Evolutionary conservation across 2,888 invertebrate species (phyloP).

Genomic region (Mythimna vitellina): DNA sequence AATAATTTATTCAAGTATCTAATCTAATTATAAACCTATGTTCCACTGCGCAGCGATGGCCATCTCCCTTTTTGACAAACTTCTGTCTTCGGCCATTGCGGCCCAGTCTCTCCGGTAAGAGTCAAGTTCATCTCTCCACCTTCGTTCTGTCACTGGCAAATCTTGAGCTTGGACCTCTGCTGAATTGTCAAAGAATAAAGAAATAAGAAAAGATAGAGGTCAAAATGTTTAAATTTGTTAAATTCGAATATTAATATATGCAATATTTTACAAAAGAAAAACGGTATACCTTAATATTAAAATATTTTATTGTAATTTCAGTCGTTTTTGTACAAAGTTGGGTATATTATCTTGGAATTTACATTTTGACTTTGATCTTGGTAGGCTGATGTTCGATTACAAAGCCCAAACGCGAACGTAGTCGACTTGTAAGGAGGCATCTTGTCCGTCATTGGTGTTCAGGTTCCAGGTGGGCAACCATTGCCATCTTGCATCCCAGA

Average conservation of each 20-base stretch:
- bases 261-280: constrained; percentile 4
- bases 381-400: constrained; percentile 62
- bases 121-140: too few relatives aligned
- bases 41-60: too few relatives aligned
- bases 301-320: constrained; percentile 36
- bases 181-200: too few relatives aligned
- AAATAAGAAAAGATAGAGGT: too few relatives aligned
- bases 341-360: constrained; percentile 4
- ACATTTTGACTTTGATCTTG: constrained; percentile 18
- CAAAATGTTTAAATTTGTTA: too few relatives aligned
- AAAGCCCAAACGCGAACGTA: constrained; percentile 92
- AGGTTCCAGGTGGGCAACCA: constrained; percentile 92
- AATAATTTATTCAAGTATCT: too few relatives aligned
- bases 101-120: too few relatives aligned
- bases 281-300: background rate
- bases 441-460: constrained; percentile 86
- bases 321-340: constrained; percentile 31
- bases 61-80: too few relatives aligned
- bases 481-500: constrained; percentile 90
- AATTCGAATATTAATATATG: background rate
- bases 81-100: too few relatives aligned
- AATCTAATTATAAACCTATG: too few relatives aligned
- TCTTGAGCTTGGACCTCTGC: too few relatives aligned
- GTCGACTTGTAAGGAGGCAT: constrained; percentile 92
- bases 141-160: too few relatives aligned